Conservation (phyloP, 2,113 vertebrate genomes). For the Elephantulus edwardii region DNA sequence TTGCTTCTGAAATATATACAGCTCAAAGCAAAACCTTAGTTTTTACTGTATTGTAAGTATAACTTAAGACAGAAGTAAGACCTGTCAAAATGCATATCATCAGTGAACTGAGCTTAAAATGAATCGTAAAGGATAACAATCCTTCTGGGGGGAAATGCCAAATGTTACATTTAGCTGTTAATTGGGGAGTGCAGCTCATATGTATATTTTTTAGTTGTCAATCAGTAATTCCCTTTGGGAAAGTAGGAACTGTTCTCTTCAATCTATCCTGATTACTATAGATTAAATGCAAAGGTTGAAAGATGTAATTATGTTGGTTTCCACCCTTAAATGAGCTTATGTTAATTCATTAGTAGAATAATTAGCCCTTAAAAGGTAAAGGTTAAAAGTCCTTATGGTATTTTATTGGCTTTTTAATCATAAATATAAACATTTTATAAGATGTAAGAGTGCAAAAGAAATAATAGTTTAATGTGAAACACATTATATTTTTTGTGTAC, state of each 20-base stretch:
- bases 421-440: conserved; percentile 46
- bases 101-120: conserved; percentile 67
- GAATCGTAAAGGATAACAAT: conserved; percentile 73
- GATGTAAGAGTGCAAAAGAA: conserved; percentile 32
- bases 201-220: conserved; percentile 63
- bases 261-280: conserved; percentile 65
- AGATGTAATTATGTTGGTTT: conserved; percentile 66
- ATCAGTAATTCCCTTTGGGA: conserved; percentile 69
- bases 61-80: conserved; percentile 67
- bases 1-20: conserved; percentile 48
- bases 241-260: conserved; percentile 53
- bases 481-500: conserved; percentile 7
- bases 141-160: conserved; percentile 57
- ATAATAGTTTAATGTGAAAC: conserved; percentile 7
- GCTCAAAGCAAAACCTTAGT: conserved; percentile 48
- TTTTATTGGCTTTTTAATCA: conserved; percentile 59
- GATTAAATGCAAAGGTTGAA: conserved; percentile 64
- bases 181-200: conserved; percentile 54
- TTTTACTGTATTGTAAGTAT: conserved; percentile 54
- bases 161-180: conserved; percentile 72
- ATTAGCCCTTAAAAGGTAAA: conserved; percentile 68
- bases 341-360: conserved; percentile 62
- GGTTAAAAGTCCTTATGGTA: conserved; percentile 50
- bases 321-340: conserved; percentile 36
- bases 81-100: conserved; percentile 64